These are phyloP conservation scores for Numenius arquata DNA, from an alignment of 2,113 vertebrate genomes.

Conservation along the genomic window DNA sequence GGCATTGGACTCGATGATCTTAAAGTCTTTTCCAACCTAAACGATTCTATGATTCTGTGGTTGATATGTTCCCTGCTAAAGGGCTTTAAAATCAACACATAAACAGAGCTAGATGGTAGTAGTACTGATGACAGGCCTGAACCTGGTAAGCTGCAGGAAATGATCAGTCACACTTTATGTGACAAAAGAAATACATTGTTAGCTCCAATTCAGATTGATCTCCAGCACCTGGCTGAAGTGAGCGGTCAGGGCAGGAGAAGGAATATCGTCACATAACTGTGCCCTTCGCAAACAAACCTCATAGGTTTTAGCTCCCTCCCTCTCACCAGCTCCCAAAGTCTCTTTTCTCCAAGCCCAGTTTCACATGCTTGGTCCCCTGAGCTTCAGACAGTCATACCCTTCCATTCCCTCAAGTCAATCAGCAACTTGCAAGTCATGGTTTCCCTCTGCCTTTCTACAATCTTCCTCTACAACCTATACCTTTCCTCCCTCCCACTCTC, in stretches of 20 bases:
- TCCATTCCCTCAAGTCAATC: neutral
- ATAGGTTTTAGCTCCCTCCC: neutral
- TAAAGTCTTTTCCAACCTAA: neutral
- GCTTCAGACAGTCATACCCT: neutral
- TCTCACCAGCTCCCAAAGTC: neutral
- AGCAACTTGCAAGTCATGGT: neutral
- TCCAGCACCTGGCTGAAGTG: neutral
- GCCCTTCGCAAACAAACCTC: neutral
- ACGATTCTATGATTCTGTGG: neutral
- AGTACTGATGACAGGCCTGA: neutral
- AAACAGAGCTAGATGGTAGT: neutral
- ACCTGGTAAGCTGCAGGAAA: neutral
- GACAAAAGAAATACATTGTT: neutral
- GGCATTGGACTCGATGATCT: too few species aligned
- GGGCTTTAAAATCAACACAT: neutral
- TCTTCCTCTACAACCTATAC: neutral
- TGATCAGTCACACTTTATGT: neutral
- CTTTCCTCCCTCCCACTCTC: neutral
- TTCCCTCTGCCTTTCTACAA: neutral
- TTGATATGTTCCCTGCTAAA: neutral
- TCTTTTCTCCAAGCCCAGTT: neutral
- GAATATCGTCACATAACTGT: neutral
- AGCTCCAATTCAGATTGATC: neutral
- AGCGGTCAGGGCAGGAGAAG: neutral
- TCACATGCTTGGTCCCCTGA: rapidly evolving